Base-by-base conservation (phyloP, 2,888 invertebrate genomes). In the Sphaerophoria rueppellii region DNA sequence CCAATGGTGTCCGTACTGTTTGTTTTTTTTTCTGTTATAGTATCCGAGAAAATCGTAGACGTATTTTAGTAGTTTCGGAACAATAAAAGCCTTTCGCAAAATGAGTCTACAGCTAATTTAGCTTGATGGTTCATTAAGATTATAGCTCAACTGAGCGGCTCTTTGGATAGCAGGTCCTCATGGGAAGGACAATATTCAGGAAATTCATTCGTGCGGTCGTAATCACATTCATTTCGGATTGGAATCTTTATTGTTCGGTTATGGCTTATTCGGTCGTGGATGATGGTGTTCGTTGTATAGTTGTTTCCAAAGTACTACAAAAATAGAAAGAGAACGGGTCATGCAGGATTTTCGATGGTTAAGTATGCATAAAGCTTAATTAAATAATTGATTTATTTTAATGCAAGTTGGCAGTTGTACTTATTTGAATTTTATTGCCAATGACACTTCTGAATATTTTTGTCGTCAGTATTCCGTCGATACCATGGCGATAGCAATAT, bases 101-200 rank as follows among this genome's bases (percentile, higher is more conserved):
- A 60, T 58, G 24, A 72, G 67, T 67, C 75, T 69, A 75, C 71
- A 83, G 79, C 79, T 83, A 83, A 83, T 83, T 83, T 75, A 79
- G 79, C 83, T 79, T 83, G 75, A 83, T 79, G 83, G 83, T 75
- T 83, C 79, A 83, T 83, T 83, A 83, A 79, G 79, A 79, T 79
- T 83, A 79, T 24, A 24, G 1, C 24, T 24, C 24, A 24, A 24
- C 24, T 2, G 24, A 24, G 24, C 24, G 24, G 24, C 24, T 24
- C 74, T 6, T n/a, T 6, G n/a, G 65, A 4, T 5, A 61, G 57
- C 52, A 70, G 71, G 71, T 75, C 61, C 83, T 75, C 65, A 54
- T 57, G 67, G 65, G 55, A 71, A 79, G 60, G 79, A 83, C 75
- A 83, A 83, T 79, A 67, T 83, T 83, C 71, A 50, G 58, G 79